A percentile compares a stretch with the other conserved stretches of the same genome.
These are phyloP conservation scores for Drosophila parthenogenetica DNA, from an alignment of 2,888 invertebrate species.

Conservation along the genomic window DNA sequence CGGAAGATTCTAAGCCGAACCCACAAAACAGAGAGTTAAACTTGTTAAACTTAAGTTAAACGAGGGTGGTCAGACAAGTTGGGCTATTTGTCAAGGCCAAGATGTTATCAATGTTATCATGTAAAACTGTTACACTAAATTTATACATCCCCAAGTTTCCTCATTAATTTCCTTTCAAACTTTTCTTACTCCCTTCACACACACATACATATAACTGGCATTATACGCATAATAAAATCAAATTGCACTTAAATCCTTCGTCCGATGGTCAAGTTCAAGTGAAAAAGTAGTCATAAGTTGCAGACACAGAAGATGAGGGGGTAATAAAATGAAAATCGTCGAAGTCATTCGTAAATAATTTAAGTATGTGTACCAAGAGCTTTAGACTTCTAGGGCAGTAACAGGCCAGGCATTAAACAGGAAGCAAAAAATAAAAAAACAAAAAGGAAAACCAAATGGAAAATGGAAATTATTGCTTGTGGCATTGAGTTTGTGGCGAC, in stretches of 20 bases:
- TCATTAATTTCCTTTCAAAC: background rate
- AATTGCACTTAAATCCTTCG: slow-evolving; percentile 45
- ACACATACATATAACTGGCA: background rate
- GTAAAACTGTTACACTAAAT: background rate
- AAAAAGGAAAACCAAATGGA: background rate
- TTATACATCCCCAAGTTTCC: background rate
- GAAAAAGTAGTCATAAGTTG: slow-evolving; percentile 66
- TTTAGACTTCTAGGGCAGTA: slow-evolving; percentile 6
- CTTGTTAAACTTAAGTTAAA: background rate
- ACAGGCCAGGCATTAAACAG: background rate
- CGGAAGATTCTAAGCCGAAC: slow-evolving; percentile 2
- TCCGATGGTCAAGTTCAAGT: slow-evolving; percentile 66
- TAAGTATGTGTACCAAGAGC: slow-evolving; percentile 62
- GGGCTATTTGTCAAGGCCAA: background rate
- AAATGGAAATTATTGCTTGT: slow-evolving; percentile 5
- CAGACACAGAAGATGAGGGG: slow-evolving; percentile 10
- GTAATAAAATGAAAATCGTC: slow-evolving; percentile 41
- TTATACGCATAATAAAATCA: slow-evolving; percentile 27
- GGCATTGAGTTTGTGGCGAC: slow-evolving; percentile 33
- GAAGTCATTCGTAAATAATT: slow-evolving; percentile 61
- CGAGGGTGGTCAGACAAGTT: slow-evolving; percentile 21
- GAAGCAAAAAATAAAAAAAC: background rate
- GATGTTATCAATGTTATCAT: background rate
- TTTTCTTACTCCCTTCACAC: background rate
- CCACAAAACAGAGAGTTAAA: slow-evolving; percentile 1